These are phyloP conservation scores for Athene noctua DNA, from an alignment of 2,113 vertebrate species.

Conservation along the genomic window DNA sequence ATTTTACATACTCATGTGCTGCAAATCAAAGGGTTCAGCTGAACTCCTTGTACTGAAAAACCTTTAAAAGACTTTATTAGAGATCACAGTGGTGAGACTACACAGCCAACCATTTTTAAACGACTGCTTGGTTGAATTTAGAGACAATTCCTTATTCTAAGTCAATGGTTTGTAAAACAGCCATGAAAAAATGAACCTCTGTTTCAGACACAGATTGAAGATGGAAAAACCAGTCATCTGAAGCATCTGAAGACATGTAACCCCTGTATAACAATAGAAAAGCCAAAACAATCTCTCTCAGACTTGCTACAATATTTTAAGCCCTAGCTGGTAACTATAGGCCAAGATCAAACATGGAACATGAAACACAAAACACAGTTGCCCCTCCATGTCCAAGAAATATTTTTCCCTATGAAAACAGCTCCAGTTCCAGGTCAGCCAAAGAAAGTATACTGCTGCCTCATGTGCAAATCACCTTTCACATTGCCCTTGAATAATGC, in stretches of 20 bases:
- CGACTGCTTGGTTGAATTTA: neutral
- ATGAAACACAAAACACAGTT: neutral
- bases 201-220: neutral
- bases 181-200: neutral
- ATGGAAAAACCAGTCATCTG: neutral
- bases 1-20: neutral
- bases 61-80: neutral
- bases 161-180: slow-evolving; percentile 19
- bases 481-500: neutral
- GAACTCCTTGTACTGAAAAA: neutral
- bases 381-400: neutral
- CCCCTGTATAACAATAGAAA: neutral
- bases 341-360: neutral
- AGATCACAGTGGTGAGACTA: neutral
- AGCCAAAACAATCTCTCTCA: neutral
- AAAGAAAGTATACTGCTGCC: neutral
- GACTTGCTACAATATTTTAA: neutral
- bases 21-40: neutral
- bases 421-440: neutral
- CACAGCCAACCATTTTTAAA: neutral
- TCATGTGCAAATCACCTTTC: neutral
- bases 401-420: neutral
- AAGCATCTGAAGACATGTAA: neutral
- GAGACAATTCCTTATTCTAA: neutral
- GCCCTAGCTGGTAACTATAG: neutral